Evolutionary conservation across 2,888 invertebrate genomes (phyloP).

Genomic region (Eurytoma adleriae): DNA sequence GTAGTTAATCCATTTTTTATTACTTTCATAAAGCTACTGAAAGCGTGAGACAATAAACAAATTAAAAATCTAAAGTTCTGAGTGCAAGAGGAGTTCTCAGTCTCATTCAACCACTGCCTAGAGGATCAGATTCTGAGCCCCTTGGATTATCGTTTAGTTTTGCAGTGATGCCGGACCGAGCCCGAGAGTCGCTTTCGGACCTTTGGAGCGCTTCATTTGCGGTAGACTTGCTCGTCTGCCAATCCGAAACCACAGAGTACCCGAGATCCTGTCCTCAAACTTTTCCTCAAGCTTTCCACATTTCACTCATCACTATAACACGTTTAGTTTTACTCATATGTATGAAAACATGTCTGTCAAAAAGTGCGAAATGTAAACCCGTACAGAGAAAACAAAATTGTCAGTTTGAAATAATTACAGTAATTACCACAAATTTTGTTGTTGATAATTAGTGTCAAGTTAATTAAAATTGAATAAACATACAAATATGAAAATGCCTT

Average conservation of each 20-base stretch:
- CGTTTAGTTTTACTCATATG: too few relatives aligned
- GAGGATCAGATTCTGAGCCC: slow-evolving; percentile 19
- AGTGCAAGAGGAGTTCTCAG: background rate
- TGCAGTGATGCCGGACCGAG: background rate
- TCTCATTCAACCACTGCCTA: slow-evolving; percentile 13
- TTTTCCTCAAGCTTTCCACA: slow-evolving; percentile 3
- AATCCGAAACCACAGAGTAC: slow-evolving; percentile 25
- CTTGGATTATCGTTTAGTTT: slow-evolving; percentile 51
- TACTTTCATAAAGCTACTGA: background rate
- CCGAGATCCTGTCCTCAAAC: background rate
- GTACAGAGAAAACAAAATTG: too few relatives aligned
- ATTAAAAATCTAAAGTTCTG: background rate
- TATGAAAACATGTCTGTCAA: too few relatives aligned
- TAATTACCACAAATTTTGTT: too few relatives aligned
- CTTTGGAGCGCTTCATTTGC: slow-evolving; percentile 59
- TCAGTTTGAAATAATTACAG: too few relatives aligned
- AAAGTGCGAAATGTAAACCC: too few relatives aligned
- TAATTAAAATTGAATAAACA: too few relatives aligned
- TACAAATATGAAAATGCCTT: too few relatives aligned
- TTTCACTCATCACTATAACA: background rate
- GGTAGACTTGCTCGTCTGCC: slow-evolving; percentile 50
- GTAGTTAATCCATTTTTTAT: too few relatives aligned
- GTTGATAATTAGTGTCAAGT: too few relatives aligned
- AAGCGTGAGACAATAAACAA: slow-evolving; percentile 2
- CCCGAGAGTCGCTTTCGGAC: slow-evolving; percentile 32